Evolutionary conservation across 2,113 vertebrate species (phyloP).

Genomic region (Caracal caracal): DNA sequence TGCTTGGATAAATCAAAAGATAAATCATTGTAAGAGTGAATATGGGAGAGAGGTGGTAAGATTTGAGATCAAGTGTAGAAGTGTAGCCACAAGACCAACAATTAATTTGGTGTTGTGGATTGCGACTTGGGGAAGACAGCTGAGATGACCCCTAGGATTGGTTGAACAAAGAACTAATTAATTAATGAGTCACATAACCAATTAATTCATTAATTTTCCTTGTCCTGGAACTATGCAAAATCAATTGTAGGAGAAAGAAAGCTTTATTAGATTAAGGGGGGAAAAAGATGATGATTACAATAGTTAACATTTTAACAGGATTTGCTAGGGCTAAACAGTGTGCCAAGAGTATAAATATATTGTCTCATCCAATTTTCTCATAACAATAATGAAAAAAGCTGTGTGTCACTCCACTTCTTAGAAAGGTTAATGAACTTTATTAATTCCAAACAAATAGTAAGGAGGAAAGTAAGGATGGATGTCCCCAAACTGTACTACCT

Average conservation of each 20-base stretch:
- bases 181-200: background rate
- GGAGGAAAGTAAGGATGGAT: rapidly evolving
- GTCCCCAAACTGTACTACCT: rapidly evolving
- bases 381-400: background rate
- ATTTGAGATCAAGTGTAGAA: background rate
- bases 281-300: background rate
- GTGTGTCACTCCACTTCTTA: background rate
- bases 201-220: conserved; percentile 6
- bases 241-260: background rate
- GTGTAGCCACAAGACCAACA: background rate
- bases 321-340: background rate
- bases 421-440: background rate
- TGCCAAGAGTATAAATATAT: background rate
- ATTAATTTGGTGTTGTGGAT: background rate
- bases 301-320: background rate
- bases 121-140: background rate
- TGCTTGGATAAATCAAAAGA: too few relatives aligned
- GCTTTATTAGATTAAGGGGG: background rate
- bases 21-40: background rate
- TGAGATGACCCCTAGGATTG: background rate
- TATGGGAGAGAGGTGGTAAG: background rate
- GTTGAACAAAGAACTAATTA: background rate
- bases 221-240: conserved; percentile 3
- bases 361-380: background rate
- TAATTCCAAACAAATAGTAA: background rate